Evolutionary conservation across 2,888 invertebrate genomes (phyloP), one percentile per base, ranked within the genome.

Genomic region (Volucella bombylans): DNA sequence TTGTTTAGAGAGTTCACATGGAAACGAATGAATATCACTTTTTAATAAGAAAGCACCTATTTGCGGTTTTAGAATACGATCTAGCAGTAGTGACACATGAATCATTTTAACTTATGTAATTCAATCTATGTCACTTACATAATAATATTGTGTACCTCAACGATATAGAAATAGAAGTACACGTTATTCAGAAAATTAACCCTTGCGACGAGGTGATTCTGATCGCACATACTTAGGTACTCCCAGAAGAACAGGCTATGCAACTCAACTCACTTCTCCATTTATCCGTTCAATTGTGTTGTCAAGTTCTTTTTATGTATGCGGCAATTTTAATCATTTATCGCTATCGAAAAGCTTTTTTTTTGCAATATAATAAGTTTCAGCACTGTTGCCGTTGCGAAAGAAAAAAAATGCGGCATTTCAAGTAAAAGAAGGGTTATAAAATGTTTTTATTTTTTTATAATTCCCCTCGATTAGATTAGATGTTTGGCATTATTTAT

Each of bases 51-150:
- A 45, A 76, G 39, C n/a, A 47, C 43, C n/a, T 49, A 57, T 50
- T 12, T 14, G 10, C 52, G 50, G 52, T 31, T 39, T 23, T 54
- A 65, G 18, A 61, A 55, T 49, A 71, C 18, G 69, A 69, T 38
- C 31, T 43, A 52, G 54, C 59, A 52, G 43, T 68, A 71, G 41
- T 74, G 65, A 74, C 65, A 65, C 61, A 83, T 79, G 79, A 74
- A 54, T 83, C 79, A 79, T 61, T 65, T 4, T 43, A 61, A 61
- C 69, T 79, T 79, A 79, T 83, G 67, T 83, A 83, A 83, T 62
- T 47, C 11, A 79, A 74, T 54, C 54, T 83, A 71, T 74, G 65
- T 71, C 55, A 71, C 31, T 71, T 79, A 69, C 67, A 62, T 79
- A 71, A 62, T 79, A 71, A 83, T 39, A 57, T 15, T 67, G 43